A percentile compares a stretch with the other conserved stretches of the same genome.
Conservation (phyloP, 2,888 invertebrate species). For the Eulithis prunata region DNA sequence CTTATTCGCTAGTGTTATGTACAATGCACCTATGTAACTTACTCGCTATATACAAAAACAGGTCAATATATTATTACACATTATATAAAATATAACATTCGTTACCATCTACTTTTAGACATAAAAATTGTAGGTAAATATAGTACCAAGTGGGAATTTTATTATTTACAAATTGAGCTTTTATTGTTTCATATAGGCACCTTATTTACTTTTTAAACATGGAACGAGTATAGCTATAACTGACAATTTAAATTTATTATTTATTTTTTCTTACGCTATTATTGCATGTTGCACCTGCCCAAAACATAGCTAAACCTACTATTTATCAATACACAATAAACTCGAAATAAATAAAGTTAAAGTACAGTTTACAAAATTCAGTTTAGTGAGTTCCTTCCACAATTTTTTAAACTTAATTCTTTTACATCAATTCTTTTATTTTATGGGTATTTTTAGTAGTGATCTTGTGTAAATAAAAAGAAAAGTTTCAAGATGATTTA, state of each 20-base stretch:
- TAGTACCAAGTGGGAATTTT: constrained; percentile 2
- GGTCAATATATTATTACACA: constrained; percentile 18
- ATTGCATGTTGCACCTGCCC: constrained; percentile 50
- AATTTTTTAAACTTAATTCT: neutral
- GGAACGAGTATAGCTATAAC: no score
- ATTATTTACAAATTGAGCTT: constrained; percentile 37
- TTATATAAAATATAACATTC: constrained; percentile 1
- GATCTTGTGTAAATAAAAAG: no score
- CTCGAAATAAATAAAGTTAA: constrained; percentile 15
- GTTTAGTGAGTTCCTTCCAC: constrained; percentile 10
- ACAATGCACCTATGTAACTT: constrained; percentile 56
- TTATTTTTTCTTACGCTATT: constrained; percentile 33
- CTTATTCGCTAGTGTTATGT: constrained; percentile 56
- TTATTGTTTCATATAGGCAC: neutral
- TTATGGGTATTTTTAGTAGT: no score
- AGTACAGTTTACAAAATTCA: constrained; percentile 7
- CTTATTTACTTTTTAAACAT: no score
- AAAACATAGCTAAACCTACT: constrained; percentile 3
- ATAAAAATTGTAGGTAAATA: constrained; percentile 3
- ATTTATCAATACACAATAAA: constrained; percentile 2
- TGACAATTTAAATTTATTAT: no score
- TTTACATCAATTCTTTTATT: no score
- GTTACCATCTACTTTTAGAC: neutral
- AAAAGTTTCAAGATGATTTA: no score
- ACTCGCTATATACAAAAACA: constrained; percentile 43